Conservation (phyloP, 23 tunicate genomes). For the Halocynthia roretzi region DNA sequence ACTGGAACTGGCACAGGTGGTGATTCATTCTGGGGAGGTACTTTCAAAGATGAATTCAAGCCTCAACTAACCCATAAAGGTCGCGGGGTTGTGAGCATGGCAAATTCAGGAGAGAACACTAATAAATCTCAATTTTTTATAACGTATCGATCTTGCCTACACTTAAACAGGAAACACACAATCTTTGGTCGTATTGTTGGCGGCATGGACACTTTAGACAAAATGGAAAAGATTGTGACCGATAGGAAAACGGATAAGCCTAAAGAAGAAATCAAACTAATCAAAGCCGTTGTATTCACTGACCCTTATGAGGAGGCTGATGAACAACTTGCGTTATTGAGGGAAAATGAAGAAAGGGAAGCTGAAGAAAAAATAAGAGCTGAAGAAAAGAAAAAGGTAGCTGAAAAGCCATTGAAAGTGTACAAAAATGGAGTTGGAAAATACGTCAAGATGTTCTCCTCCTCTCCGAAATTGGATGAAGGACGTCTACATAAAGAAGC, state of each 20-base stretch:
- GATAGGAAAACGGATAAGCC: slow-evolving; percentile 86
- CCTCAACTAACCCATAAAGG: slow-evolving; percentile 78
- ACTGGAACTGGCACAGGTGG: slow-evolving; percentile 96
- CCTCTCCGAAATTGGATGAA: too few relatives aligned
- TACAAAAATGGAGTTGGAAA: slow-evolving; percentile 86
- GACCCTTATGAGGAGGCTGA: slow-evolving; percentile 97
- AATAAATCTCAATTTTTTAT: slow-evolving; percentile 96
- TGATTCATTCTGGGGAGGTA: slow-evolving; percentile 86
- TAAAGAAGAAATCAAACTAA: slow-evolving; percentile 41
- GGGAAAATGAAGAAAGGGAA: slow-evolving; percentile 54
- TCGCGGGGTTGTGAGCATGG: slow-evolving; percentile 91
- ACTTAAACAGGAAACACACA: slow-evolving; percentile 87
- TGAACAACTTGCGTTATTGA: slow-evolving; percentile 58
- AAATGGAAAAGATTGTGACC: slow-evolving; percentile 71
- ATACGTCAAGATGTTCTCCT: slow-evolving; percentile 40
- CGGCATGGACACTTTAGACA: slow-evolving; percentile 59
- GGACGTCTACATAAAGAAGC: too few relatives aligned
- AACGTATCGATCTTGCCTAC: slow-evolving; percentile 91
- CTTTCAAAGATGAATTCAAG: slow-evolving; percentile 85
- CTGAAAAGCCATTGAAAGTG: slow-evolving; percentile 45
- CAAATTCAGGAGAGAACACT: slow-evolving; percentile 87
- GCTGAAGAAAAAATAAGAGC: slow-evolving; percentile 39
- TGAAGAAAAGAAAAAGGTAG: slow-evolving; percentile 28
- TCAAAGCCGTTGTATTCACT: slow-evolving; percentile 69
- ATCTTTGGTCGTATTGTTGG: slow-evolving; percentile 93